Evolutionary conservation across 1,140 invertebrate species (phyloP).

Genomic region (Aphelenchoides avenae): DNA sequence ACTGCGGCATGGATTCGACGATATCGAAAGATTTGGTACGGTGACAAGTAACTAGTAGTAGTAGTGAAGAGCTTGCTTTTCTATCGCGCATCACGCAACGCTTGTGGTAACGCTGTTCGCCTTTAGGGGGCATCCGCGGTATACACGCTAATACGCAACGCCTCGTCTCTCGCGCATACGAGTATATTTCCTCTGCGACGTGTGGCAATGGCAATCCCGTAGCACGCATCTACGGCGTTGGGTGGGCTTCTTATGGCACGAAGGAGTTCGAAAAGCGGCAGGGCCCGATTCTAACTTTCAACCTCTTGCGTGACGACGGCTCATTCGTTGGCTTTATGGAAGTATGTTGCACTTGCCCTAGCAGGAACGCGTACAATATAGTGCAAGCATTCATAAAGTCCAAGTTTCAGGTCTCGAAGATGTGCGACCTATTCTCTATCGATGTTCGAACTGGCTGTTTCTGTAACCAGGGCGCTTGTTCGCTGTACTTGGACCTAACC

Average conservation of each 20-base stretch:
- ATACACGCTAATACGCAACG: too few species aligned
- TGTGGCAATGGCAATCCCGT: constrained; percentile 71
- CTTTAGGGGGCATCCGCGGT: too few species aligned
- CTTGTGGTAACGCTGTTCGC: too few species aligned
- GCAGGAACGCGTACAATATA: constrained; percentile 14
- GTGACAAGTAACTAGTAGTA: constrained; percentile 62
- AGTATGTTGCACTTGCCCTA: too few species aligned
- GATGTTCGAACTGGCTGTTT: constrained; percentile 86
- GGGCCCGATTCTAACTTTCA: constrained; percentile 83
- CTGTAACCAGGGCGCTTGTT: constrained; percentile 92
- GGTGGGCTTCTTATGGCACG: constrained; percentile 61
- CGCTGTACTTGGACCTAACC: constrained; percentile 71
- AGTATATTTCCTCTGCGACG: too few species aligned
- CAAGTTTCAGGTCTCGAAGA: constrained; percentile 72
- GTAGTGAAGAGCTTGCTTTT: constrained; percentile 62
- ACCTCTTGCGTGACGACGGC: constrained; percentile 73
- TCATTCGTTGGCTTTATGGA: constrained; percentile 80
- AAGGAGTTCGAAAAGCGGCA: constrained; percentile 63
- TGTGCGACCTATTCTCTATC: constrained; percentile 79
- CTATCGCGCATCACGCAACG: constrained; percentile 11
- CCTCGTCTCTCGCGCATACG: too few species aligned
- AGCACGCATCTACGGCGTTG: constrained; percentile 68
- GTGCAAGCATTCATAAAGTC: neutral
- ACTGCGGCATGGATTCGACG: constrained; percentile 75
- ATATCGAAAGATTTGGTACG: constrained; percentile 62